These are phyloP conservation scores for Dorcus hopei DNA, from an alignment of 2,888 invertebrate species.

Conservation along the genomic window DNA sequence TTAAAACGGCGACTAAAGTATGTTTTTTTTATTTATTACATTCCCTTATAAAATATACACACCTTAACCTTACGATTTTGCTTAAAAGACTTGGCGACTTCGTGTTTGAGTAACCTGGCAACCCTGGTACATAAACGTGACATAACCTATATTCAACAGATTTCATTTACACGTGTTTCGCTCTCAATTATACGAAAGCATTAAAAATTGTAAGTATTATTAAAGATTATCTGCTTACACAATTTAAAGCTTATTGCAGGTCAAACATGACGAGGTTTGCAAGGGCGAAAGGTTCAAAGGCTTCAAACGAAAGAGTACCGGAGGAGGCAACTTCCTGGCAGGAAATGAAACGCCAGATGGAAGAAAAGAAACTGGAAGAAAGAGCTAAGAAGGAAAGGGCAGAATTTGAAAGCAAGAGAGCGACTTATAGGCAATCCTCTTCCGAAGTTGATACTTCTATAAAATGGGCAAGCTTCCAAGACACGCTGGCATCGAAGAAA, in stretches of 20 bases:
- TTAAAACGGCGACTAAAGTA: too few species aligned
- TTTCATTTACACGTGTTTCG: too few species aligned
- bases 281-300: slow-evolving; percentile 70
- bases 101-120: too few species aligned
- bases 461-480: slow-evolving; percentile 23
- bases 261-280: slow-evolving; percentile 69
- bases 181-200: too few species aligned
- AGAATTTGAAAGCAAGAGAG: slow-evolving; percentile 27
- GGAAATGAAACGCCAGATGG: slow-evolving; percentile 64
- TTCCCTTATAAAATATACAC: too few species aligned
- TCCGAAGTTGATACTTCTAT: not conserved
- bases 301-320: slow-evolving; percentile 66
- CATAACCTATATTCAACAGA: too few species aligned
- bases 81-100: too few species aligned
- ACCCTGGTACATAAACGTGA: too few species aligned
- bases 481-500: not conserved
- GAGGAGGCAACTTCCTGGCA: slow-evolving; percentile 73
- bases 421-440: slow-evolving; percentile 20
- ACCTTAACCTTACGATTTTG: too few species aligned
- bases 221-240: too few species aligned
- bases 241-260: slow-evolving; percentile 15
- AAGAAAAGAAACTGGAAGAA: slow-evolving; percentile 54
- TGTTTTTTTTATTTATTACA: too few species aligned
- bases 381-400: slow-evolving; percentile 34
- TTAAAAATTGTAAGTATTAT: too few species aligned